Conservation (phyloP, 2,113 vertebrate species). For the Calidris pugnax region DNA sequence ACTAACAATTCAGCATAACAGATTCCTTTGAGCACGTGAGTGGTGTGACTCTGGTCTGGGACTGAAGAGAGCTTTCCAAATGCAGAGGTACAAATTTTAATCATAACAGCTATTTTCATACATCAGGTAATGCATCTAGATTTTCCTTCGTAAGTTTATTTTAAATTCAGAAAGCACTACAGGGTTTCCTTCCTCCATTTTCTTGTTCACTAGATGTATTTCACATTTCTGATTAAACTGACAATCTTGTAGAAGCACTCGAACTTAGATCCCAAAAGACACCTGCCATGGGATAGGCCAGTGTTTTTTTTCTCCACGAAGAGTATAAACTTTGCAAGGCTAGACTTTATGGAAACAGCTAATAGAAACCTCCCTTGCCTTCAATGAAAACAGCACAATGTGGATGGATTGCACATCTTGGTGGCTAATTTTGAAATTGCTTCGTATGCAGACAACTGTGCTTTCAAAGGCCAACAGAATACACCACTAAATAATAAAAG, state of each 20-base stretch:
- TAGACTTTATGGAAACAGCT: neutral
- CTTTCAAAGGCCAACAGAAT: neutral
- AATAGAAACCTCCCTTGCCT: neutral
- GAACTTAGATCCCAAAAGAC: neutral
- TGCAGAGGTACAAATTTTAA: neutral
- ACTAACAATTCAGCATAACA: neutral
- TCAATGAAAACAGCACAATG: neutral
- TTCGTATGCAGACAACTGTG: neutral
- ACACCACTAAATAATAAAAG: neutral
- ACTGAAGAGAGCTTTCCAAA: neutral
- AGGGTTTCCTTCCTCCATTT: neutral
- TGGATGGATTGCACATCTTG: too few relatives aligned
- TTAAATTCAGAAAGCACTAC: neutral
- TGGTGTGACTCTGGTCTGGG: neutral
- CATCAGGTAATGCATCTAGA: neutral
- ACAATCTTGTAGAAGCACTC: neutral
- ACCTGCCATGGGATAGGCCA: neutral
- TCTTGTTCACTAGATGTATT: neutral
- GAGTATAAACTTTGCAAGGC: neutral
- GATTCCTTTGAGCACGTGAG: neutral
- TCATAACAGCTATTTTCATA: neutral
- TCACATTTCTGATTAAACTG: neutral
- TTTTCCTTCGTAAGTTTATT: neutral
- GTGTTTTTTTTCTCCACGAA: neutral
- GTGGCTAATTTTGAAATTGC: neutral